Conservation (phyloP, 2,113 vertebrate genomes). For the Cynopterus brachyotis region DNA sequence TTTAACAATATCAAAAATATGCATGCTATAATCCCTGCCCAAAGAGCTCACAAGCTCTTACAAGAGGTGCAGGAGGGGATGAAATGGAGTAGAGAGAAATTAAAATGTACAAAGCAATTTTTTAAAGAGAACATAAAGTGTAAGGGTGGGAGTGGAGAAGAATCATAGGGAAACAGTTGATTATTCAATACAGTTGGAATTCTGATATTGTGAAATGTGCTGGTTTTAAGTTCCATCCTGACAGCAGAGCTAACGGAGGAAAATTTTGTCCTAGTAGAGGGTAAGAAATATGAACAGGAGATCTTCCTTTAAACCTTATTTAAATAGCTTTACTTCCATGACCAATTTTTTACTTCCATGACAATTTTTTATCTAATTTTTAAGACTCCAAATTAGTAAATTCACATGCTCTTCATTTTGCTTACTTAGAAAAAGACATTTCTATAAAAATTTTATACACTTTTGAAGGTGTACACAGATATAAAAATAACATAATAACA, state of each 20-base stretch:
- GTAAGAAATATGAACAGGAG: background rate
- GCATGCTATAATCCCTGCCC: background rate
- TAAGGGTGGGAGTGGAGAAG: background rate
- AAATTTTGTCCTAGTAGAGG: background rate
- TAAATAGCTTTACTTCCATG: background rate
- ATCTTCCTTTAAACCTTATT: background rate
- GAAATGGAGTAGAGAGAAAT: background rate
- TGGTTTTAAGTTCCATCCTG: background rate
- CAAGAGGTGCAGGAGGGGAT: background rate
- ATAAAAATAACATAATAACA: background rate
- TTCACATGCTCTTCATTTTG: background rate
- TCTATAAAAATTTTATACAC: background rate
- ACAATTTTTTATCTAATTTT: background rate
- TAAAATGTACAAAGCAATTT: background rate
- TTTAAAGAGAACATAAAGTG: background rate
- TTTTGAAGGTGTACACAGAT: background rate
- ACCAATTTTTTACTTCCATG: background rate
- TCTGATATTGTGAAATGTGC: background rate
- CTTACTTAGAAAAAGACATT: background rate
- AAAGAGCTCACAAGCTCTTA: background rate
- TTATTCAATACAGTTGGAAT: background rate
- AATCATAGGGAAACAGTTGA: background rate
- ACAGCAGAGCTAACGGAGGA: background rate
- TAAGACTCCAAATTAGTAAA: slow-evolving; percentile 26
- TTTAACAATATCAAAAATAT: background rate